Percentiles rank a stretch among this genome's conserved stretches.
Evolutionary conservation across 2,888 invertebrate genomes (phyloP).

Genomic region (Apodemia hepburni): DNA sequence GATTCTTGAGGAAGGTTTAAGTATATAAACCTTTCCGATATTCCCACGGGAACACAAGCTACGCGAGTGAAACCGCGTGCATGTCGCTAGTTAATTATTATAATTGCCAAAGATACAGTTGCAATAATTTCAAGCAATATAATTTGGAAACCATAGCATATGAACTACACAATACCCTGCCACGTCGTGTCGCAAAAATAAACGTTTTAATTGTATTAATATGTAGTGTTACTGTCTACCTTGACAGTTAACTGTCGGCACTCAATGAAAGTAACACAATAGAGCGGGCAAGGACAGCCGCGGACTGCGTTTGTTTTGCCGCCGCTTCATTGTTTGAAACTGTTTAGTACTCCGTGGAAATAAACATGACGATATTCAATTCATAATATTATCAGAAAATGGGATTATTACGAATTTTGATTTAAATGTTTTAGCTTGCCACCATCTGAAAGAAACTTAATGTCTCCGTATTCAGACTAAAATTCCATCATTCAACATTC

Average conservation of each 20-base stretch:
- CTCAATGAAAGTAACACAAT: slow-evolving; percentile 42
- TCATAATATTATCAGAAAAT: background rate
- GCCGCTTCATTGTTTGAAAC: slow-evolving; percentile 43
- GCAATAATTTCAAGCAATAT: too few relatives aligned
- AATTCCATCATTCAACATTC: too few relatives aligned
- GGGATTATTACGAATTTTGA: background rate
- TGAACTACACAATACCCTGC: background rate
- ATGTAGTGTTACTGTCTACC: slow-evolving; percentile 12
- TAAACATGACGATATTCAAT: background rate
- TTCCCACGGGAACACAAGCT: too few relatives aligned
- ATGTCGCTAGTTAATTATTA: too few relatives aligned
- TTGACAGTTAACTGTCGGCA: slow-evolving; percentile 23
- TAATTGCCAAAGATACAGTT: too few relatives aligned
- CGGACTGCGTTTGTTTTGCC: slow-evolving; percentile 39
- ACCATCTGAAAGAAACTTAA: too few relatives aligned
- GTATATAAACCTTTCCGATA: too few relatives aligned
- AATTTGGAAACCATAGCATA: background rate
- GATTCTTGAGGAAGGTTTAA: too few relatives aligned
- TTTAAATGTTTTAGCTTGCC: too few relatives aligned
- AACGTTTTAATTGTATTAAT: slow-evolving; percentile 10
- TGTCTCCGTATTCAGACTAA: too few relatives aligned
- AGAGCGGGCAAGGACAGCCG: slow-evolving; percentile 47
- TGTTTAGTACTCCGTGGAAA: background rate
- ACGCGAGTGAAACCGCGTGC: too few relatives aligned
- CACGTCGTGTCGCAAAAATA: slow-evolving; percentile 1